Evolutionary conservation across 2,888 invertebrate species (phyloP).

Genomic region (Hirtodrosophila histrioides): DNA sequence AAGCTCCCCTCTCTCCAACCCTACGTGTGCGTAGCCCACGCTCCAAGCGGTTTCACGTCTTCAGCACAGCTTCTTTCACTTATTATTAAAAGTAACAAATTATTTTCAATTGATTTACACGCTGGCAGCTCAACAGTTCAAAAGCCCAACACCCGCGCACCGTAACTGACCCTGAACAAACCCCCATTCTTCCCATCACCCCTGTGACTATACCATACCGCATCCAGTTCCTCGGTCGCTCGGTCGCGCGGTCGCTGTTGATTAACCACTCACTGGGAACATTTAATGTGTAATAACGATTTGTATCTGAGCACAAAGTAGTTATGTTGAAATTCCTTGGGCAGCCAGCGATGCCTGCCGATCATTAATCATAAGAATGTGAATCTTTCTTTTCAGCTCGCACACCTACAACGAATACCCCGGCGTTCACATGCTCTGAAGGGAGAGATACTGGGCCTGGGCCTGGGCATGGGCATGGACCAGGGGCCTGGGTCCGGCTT

Average conservation of each 20-base stretch:
- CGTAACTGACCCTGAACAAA: constrained; percentile 59
- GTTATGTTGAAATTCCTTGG: constrained; percentile 83
- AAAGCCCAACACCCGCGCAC: constrained; percentile 39
- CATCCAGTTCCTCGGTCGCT: constrained; percentile 2
- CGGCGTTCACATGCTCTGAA: constrained; percentile 31
- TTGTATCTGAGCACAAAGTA: constrained; percentile 82
- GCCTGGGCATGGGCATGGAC: constrained; percentile 6
- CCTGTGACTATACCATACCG: neutral
- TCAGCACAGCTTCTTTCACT: constrained; percentile 78
- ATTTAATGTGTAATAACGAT: constrained; percentile 84
- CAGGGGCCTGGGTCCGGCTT: constrained; percentile 10
- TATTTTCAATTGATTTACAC: constrained; percentile 83
- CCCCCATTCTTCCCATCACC: neutral
- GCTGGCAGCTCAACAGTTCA: constrained; percentile 70
- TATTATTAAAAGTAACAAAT: constrained; percentile 83
- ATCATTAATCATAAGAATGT: constrained; percentile 79
- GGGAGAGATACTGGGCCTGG: constrained; percentile 1
- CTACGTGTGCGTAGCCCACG: constrained; percentile 31
- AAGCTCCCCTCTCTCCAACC: constrained; percentile 17
- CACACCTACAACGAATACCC: constrained; percentile 55
- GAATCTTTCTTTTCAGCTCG: constrained; percentile 71
- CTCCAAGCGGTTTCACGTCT: constrained; percentile 34
- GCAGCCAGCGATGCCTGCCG: constrained; percentile 56
- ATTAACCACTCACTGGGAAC: constrained; percentile 82
- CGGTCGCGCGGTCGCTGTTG: constrained; percentile 50